Percentiles rank a stretch among this genome's conserved stretches.
These are phyloP conservation scores for Dasyurus viverrinus DNA, from an alignment of 2,113 vertebrate genomes.

Conservation along the genomic window DNA sequence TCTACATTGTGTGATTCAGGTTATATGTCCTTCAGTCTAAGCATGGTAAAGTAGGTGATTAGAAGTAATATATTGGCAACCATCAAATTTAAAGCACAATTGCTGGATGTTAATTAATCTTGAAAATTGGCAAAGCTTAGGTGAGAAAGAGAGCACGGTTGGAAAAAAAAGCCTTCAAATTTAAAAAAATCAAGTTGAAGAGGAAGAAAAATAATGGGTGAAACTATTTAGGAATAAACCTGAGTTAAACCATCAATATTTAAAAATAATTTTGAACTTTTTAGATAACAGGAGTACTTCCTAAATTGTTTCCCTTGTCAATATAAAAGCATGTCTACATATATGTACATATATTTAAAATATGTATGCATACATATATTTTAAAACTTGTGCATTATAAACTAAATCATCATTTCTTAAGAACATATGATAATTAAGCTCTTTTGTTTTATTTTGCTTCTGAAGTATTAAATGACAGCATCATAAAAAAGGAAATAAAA, in stretches of 20 bases:
- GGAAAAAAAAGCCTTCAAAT: fast-evolving
- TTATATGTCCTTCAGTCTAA: not conserved
- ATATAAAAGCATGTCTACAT: not conserved
- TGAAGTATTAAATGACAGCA: not conserved
- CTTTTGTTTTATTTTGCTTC: not conserved
- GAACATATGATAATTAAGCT: not conserved
- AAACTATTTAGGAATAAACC: not conserved
- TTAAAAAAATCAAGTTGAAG: not conserved
- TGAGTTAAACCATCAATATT: not conserved
- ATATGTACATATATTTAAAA: not conserved
- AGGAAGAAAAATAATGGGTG: fast-evolving
- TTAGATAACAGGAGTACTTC: not conserved
- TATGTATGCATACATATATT: not conserved
- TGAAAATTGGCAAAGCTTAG: not conserved
- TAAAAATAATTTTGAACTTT: not conserved
- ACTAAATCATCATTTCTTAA: not conserved
- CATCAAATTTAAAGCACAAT: not conserved
- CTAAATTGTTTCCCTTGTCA: not conserved
- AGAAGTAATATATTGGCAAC: not conserved
- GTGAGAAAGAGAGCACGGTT: not conserved
- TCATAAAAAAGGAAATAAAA: not conserved
- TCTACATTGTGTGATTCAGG: not conserved
- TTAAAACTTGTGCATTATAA: not conserved
- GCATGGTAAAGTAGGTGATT: not conserved
- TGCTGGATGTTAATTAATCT: not conserved